Evolutionary conservation across 2,113 vertebrate species (phyloP).

Genomic region (Gobiocypris rarus): DNA sequence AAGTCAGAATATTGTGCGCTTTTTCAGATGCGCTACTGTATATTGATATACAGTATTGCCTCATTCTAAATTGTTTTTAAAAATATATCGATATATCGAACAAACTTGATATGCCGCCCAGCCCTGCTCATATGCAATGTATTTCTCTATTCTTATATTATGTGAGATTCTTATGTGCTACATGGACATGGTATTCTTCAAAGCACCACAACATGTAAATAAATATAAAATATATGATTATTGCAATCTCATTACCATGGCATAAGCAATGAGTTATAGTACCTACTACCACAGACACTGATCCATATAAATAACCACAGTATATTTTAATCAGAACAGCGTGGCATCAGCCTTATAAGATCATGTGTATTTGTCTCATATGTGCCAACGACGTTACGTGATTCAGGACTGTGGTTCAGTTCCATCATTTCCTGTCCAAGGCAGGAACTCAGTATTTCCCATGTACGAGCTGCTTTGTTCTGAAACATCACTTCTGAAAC

Average conservation of each 20-base stretch:
- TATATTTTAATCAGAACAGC: neutral
- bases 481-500: slow-evolving; percentile 12
- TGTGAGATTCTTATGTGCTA: neutral
- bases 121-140: neutral
- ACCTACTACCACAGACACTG: neutral
- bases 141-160: neutral
- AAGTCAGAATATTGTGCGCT: too few species aligned
- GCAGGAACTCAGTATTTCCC: slow-evolving; percentile 26
- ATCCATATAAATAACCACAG: neutral
- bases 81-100: too few species aligned
- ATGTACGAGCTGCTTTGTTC: neutral
- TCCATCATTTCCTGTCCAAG: slow-evolving; percentile 23
- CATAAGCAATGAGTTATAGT: neutral
- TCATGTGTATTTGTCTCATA: neutral
- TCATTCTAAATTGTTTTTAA: too few species aligned
- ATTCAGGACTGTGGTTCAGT: neutral
- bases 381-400: neutral
- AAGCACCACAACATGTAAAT: neutral
- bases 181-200: neutral
- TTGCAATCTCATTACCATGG: neutral
- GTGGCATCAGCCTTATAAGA: neutral
- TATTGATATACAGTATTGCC: too few species aligned
- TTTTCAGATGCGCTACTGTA: too few species aligned
- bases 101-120: too few species aligned
- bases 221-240: neutral